Evolutionary conservation across 2,888 invertebrate species (phyloP), one percentile per base, ranked within the genome.

Genomic region (Augiades crinisus): DNA sequence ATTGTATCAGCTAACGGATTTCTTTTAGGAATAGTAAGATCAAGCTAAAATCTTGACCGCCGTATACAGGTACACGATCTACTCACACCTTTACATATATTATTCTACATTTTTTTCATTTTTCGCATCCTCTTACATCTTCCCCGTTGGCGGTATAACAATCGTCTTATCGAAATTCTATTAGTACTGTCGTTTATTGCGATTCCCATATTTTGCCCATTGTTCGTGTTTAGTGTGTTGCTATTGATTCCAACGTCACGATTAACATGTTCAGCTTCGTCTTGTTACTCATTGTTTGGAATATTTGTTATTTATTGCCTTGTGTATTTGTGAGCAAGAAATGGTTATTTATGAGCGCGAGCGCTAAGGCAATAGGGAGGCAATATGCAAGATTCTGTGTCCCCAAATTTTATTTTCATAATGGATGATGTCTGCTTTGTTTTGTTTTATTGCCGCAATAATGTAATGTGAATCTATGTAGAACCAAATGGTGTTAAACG

Each of bases 281-380:
- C 16, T 30, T 37, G 12, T 37, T 45, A 19, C 24, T 22, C 33
- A 41, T 49, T 49, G 47, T 46, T 40, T 22, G 21, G 16, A 24
- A 41, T 47, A 47, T 49, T 16, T 34, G 33, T 49, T 49, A 49
- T 49, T 49, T 49, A 49, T 49, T 49, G 22, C 21, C 36, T 37
- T 13, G 19, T 34, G 8, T 47, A 22, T 49, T 22, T 41, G 40
- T 13, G n/a, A 31, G n/a, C 6, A 44, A 8, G 33, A 40, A 33
- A 22, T 37, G 22, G 5, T 40, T 33, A 49, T 49, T 49, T 49
- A 41, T 38, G 40, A 33, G 10, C 41, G 38, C 38, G 1, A 19
- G 2, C 14, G n/a, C 5, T 3, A 5, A 12, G 30, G 16, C 33
- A 14, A 14, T 13, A 7, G 1, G 12, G 12, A 12, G 30, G 16